Conservation (phyloP, 2,888 invertebrate genomes). For the Phymatocera aterrima region DNA sequence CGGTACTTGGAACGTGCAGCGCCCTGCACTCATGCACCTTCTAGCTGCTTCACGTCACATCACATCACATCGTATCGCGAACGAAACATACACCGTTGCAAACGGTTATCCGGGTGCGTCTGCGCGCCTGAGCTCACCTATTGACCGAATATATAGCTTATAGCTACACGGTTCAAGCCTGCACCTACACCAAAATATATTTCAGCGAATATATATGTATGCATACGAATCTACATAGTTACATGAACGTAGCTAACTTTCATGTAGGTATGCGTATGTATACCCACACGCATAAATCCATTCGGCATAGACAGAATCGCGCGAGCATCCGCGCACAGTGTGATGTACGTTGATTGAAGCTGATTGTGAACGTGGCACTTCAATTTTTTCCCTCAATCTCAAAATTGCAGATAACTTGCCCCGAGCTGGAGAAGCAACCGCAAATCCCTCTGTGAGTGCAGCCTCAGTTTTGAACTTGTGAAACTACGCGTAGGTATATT, state of each 20-base stretch:
- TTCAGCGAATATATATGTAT: not conserved
- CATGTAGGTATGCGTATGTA: not conserved
- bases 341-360: not conserved
- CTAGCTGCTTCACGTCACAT: slow-evolving; percentile 53
- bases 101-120: slow-evolving; percentile 63
- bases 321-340: not conserved
- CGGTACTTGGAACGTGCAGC: slow-evolving; percentile 61
- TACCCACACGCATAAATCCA: not conserved
- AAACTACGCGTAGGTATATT: not conserved
- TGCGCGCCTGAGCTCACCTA: slow-evolving; percentile 70
- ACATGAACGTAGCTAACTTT: no score
- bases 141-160: slow-evolving; percentile 68
- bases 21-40: slow-evolving; percentile 58
- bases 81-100: slow-evolving; percentile 45
- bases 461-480: not conserved
- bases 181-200: slow-evolving; percentile 21
- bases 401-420: not conserved
- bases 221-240: not conserved
- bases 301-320: not conserved
- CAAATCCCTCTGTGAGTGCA: not conserved
- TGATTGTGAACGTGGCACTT: not conserved
- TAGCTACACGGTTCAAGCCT: slow-evolving; percentile 7
- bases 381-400: not conserved
- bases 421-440: not conserved
- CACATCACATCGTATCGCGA: slow-evolving; percentile 41